Evolutionary conservation across 2,888 invertebrate species (phyloP), one percentile per base, ranked within the genome.

Genomic region (Caenorhabditis sp.): DNA sequence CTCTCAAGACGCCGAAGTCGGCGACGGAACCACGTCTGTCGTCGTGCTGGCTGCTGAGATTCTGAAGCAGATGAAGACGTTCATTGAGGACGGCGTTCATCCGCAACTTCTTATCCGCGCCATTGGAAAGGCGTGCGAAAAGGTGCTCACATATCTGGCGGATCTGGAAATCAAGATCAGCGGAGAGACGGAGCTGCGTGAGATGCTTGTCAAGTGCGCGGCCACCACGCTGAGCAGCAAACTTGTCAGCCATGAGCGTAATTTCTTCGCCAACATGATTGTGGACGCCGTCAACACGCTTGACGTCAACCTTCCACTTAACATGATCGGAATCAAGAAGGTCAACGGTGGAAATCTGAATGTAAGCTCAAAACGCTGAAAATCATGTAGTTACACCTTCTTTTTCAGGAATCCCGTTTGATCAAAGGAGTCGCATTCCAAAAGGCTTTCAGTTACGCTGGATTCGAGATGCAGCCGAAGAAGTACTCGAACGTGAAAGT

Each of bases 381-480:
- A 27, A 73, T 30, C n/a, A 22, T 27, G 74, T 24, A 3, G 20
- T 43, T n/a, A 13, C 8, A 17, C 15, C 8, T 15, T 66, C n/a
- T 43, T 39, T 35, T 63, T 61, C 35, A 85, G 92, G 98, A 99
- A 83, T 97, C 97, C 0, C 91, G 93, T 87, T 91, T 99, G 4
- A 93, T 99, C 0, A 92, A 93, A 5, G 96, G 99, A 13, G 98
- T 99, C 0, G 96, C 98, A 0, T 99, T 99, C 90, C 98, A 99
- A 91, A 99, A 99, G 91, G 98, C 99, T 0, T 99, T 99, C 92
- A 96, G 97, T 0, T 99, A 99, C 89, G 99, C 99, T 81, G 99
- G 99, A 9, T 99, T 99, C 90, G 98, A 99, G 91, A 99, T 99
- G 99, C 99, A 99, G 89, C 96, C 95, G 1, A 99, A 99, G 91